phyloP scores from a whole-genome alignment of 2,113 vertebrate species.

The Hemiscyllium ocellatum region DNA sequence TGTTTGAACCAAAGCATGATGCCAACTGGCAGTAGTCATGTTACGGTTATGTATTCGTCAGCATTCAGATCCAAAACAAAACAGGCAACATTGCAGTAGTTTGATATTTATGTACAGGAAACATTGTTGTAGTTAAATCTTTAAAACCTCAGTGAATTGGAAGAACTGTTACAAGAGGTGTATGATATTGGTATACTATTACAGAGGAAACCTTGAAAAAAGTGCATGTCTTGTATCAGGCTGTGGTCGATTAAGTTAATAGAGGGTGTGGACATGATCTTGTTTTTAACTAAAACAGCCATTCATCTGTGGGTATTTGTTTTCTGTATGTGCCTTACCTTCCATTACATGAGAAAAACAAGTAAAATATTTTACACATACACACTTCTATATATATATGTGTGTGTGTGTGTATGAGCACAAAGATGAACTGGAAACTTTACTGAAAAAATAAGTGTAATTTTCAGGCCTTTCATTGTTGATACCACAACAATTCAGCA shows the following conservation, averaged over 20 bases:
- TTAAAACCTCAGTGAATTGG: neutral
- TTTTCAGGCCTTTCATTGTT: neutral
- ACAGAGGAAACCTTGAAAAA: neutral
- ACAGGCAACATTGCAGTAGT: neutral
- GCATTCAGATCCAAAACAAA: neutral
- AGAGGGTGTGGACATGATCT: conserved; percentile 15
- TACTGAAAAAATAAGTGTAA: neutral
- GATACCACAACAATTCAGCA: neutral
- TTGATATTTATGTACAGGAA: neutral
- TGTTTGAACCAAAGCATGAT: neutral
- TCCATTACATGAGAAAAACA: conserved; percentile 3
- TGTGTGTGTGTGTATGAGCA: neutral
- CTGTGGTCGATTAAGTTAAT: conserved; percentile 20
- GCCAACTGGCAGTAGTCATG: neutral
- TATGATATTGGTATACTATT: neutral
- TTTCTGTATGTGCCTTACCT: neutral
- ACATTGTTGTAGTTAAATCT: neutral
- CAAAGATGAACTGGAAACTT: neutral
- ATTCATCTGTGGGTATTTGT: conserved; percentile 5
- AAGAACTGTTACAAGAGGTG: neutral
- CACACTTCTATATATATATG: too few relatives aligned
- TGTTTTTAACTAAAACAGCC: conserved; percentile 17
- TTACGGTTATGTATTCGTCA: neutral
- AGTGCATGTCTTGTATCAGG: neutral
- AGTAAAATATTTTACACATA: neutral